Percentiles rank a stretch among this genome's conserved stretches.
phyloP scores from a whole-genome alignment of 2,888 invertebrate species.

The Protodeltote pygarga region DNA sequence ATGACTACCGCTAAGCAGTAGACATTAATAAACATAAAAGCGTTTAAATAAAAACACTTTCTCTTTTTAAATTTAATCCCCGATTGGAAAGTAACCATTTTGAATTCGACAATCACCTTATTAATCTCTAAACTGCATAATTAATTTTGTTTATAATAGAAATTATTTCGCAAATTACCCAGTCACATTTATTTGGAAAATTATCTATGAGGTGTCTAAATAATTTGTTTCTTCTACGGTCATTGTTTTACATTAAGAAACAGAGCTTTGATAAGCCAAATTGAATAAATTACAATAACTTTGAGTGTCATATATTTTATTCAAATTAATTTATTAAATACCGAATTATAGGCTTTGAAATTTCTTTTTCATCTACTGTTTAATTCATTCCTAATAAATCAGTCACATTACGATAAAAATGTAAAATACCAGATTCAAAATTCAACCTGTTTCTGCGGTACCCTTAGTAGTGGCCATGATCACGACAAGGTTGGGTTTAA shows the following conservation, averaged over 20 bases:
- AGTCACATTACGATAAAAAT: not conserved
- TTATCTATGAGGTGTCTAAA: too few relatives aligned
- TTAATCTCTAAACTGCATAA: conserved; percentile 24
- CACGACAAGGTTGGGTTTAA: conserved; percentile 56
- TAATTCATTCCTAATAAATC: too few relatives aligned
- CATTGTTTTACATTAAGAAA: too few relatives aligned
- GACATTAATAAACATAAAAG: conserved; percentile 31
- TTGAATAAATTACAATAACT: too few relatives aligned
- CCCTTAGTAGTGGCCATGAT: conserved; percentile 52
- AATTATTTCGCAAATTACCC: conserved; percentile 28
- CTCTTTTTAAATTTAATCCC: conserved; percentile 35
- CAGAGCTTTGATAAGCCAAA: too few relatives aligned
- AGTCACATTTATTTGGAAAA: conserved; percentile 3
- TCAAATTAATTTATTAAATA: conserved; percentile 4
- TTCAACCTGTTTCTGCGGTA: not conserved
- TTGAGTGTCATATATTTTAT: too few relatives aligned
- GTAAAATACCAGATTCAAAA: not conserved
- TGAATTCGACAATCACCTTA: conserved; percentile 20
- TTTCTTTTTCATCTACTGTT: too few relatives aligned
- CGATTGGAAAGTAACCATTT: conserved; percentile 39
- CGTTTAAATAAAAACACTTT: conserved; percentile 31
- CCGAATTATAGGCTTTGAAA: too few relatives aligned
- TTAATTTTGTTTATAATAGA: conserved; percentile 22
- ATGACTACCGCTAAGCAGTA: conserved; percentile 6
- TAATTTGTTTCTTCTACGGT: too few relatives aligned